A percentile compares a stretch with the other conserved stretches of the same genome.
These are phyloP conservation scores for Struthidea cinerea DNA, from an alignment of 2,113 vertebrate genomes.

Conservation along the genomic window DNA sequence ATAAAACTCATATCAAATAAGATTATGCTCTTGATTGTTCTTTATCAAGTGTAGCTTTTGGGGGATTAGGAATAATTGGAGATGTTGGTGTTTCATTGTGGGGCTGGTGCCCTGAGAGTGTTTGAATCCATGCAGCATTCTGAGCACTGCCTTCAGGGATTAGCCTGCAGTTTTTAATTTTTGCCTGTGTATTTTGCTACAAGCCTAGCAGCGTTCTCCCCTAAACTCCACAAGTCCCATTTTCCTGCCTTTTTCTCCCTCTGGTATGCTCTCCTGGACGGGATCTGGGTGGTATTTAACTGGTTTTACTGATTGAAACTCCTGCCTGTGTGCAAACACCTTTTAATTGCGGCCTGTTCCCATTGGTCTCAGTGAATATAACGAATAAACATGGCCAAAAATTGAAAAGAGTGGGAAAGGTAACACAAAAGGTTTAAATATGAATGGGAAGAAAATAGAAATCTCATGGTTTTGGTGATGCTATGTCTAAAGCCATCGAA, in stretches of 20 bases:
- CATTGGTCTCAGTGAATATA: background rate
- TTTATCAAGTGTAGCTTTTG: conserved; percentile 57
- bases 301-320: conserved; percentile 60
- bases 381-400: background rate
- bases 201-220: conserved; percentile 2
- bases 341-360: conserved; percentile 54
- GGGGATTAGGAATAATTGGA: conserved; percentile 60
- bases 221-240: conserved; percentile 43
- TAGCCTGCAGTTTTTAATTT: conserved; percentile 48
- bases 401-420: background rate
- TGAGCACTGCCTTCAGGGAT: conserved; percentile 31
- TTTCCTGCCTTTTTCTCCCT: conserved; percentile 25
- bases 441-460: background rate
- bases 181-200: conserved; percentile 32
- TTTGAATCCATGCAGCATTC: conserved; percentile 12
- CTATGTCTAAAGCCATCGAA: background rate
- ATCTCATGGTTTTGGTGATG: background rate
- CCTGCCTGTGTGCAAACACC: conserved; percentile 46
- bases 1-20: conserved; percentile 55
- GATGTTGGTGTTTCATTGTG: conserved; percentile 38
- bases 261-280: background rate
- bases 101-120: conserved; percentile 26
- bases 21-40: conserved; percentile 63
- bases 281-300: conserved; percentile 54
- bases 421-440: background rate